Base-by-base conservation (phyloP, 2,888 invertebrate genomes). In the Drosophila gaucha region DNA sequence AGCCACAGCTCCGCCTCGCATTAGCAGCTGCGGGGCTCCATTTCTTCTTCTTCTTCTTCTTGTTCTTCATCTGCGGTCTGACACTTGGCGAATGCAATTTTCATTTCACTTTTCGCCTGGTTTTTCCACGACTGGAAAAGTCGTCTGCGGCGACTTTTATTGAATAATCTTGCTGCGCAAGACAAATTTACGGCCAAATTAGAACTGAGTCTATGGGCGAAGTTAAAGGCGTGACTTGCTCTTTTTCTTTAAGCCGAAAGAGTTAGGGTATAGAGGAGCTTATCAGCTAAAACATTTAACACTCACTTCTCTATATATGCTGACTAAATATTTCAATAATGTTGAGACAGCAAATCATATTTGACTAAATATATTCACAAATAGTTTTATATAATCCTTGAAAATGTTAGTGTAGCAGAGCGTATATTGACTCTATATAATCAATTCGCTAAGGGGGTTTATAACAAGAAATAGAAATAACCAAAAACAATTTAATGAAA, bases 161-260 rank as follows among this genome's bases (percentile, higher is more conserved):
- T 82, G 78, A 84, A 82, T 86, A 82, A 82, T 86, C 85, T n/a
- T 69, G 67, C 83, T 43, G 56, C 12, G 80, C 74, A 70, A 82
- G 84, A 84, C 78, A 82, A 82, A 82, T 86, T 86, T 82, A 78
- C 78, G 64, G 78, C 62, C 87, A 82, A 84, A 86, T 86, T 86
- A 82, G 87, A 86, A 86, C 74, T 71, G 84, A 74, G 72, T 71
- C 71, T 63, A 70, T 63, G 80, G 63, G 68, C 67, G 49, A 41
- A 67, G 76, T 44, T 51, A 36, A 63, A 65, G 54, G 60, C 80
- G 66, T 86, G 87, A 86, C 87, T 86, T 72, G 87, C 80, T 52
- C 33, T 51, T 58, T 62, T 63, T 38, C 22, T 47, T 59, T 71
- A 14, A 44, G 24, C 24, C 16, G 39, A 14, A 14, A 28, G 31